Conservation (phyloP, 2,888 invertebrate genomes). For the Drosophila tripunctata region DNA sequence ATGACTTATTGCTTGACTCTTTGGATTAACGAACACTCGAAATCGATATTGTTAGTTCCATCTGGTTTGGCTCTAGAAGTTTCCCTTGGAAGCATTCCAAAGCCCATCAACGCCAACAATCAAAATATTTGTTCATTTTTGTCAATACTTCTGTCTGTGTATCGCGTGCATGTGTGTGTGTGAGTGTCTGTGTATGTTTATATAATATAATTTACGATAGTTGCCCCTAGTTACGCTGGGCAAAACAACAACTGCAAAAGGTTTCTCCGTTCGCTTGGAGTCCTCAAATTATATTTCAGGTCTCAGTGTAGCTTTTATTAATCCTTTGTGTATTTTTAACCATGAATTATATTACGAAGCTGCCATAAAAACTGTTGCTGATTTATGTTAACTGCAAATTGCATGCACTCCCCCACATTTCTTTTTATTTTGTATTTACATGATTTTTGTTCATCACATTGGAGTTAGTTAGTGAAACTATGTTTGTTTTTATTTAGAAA, state of each 20-base stretch:
- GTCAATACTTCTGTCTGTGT: slow-evolving; percentile 19
- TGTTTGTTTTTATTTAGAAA: slow-evolving; percentile 2
- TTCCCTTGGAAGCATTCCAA: slow-evolving; percentile 12
- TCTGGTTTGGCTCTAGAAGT: neutral
- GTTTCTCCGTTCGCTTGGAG: slow-evolving; percentile 1
- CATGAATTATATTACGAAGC: slow-evolving; percentile 55
- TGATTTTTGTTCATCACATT: slow-evolving; percentile 6
- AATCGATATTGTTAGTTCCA: slow-evolving; percentile 46
- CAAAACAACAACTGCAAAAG: slow-evolving; percentile 56
- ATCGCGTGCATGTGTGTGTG: slow-evolving; percentile 6
- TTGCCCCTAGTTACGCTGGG: slow-evolving; percentile 71
- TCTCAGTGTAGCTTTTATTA: slow-evolving; percentile 52
- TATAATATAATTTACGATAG: slow-evolving; percentile 35
- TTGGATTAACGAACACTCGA: slow-evolving; percentile 27
- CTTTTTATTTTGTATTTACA: neutral
- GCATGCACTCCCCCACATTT: neutral
- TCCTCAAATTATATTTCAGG: slow-evolving; percentile 25
- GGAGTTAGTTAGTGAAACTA: neutral
- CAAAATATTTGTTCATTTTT: slow-evolving; percentile 49
- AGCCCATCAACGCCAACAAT: slow-evolving; percentile 10
- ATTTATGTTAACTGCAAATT: slow-evolving; percentile 55
- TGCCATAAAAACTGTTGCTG: slow-evolving; percentile 47
- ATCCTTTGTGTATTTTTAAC: slow-evolving; percentile 73
- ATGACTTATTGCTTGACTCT: slow-evolving; percentile 47
- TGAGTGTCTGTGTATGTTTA: slow-evolving; percentile 21